These are phyloP conservation scores for Pyrgus malvae DNA, from an alignment of 2,888 invertebrate genomes.

Conservation along the genomic window DNA sequence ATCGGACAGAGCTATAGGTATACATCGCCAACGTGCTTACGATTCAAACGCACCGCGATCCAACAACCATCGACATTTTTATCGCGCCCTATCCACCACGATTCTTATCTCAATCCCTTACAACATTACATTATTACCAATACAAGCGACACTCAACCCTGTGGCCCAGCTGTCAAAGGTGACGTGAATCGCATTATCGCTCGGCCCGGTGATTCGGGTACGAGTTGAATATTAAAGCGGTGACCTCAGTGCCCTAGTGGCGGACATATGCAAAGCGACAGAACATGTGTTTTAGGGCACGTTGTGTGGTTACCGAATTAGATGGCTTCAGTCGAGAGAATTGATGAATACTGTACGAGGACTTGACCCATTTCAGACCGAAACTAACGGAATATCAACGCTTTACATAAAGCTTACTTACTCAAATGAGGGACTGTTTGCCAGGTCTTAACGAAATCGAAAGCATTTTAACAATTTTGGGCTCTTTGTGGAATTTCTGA, in stretches of 20 bases:
- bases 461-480: neutral
- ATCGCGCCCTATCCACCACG: conserved; percentile 9
- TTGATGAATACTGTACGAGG: conserved; percentile 7
- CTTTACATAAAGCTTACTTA: neutral
- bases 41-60: conserved; percentile 2
- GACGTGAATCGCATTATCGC: conserved; percentile 6
- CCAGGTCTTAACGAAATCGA: neutral
- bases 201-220: conserved; percentile 4
- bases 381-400: neutral
- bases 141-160: neutral
- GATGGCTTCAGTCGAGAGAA: conserved; percentile 8
- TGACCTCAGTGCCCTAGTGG: conserved; percentile 13
- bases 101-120: conserved; percentile 18
- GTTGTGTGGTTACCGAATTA: conserved; percentile 17
- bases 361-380: conserved; percentile 13
- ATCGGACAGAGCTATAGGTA: conserved; percentile 8
- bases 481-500: neutral
- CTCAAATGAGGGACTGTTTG: neutral
- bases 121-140: neutral
- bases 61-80: conserved; percentile 15
- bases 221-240: conserved; percentile 22
- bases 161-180: neutral
- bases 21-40: conserved; percentile 7
- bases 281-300: conserved; percentile 19
- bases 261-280: conserved; percentile 19